Base-by-base conservation (phyloP, 2,797 vertebrate genomes). In the Peromyscus melanophrys region DNA sequence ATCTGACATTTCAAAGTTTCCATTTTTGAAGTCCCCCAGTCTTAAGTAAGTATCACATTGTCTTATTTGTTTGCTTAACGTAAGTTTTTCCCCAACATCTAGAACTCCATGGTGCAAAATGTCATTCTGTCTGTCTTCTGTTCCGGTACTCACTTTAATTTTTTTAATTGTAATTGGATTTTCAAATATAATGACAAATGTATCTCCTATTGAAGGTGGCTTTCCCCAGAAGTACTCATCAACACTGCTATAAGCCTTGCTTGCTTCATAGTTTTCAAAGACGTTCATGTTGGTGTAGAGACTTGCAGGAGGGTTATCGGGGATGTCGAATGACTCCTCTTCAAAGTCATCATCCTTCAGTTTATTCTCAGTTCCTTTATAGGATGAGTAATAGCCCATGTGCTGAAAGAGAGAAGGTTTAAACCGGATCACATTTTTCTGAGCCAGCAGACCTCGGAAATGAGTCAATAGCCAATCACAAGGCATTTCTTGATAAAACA, bases 401-500 rank as follows among this genome's bases (percentile, higher is more conserved):
- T 99, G 99, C 97, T 99, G 99, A 98, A 99, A 99, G 86, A 99
- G 98, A 31, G 99, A 99, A 76, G 99, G 99, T 98, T 99, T 99
- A 98, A 99, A 99, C 92, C 99, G 99, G 91, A 99, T 99, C 89
- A 99, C 99, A 93, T 99, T 99, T 98, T 99, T 99, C 98, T 99
- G 99, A 95, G 99, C 99, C 98, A 99, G 97, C 6, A 99, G 98
- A 69, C 99, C 99, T 84, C 99, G 98, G 93, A 99, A 99, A 98
- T 99, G 99, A 97, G 99, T 99, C 65, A 99, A 99, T 37, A 99
- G 98, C 99, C 99, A 99, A 96, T 99, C 99, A 0, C 99, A 99
- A 98, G 99, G 99, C 99, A 99, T 99, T 98, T 99, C 99, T 98
- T 99, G 99, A 99, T 99, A 99, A 98, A 99, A 99, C 99, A 99